phyloP scores from a whole-genome alignment of 2,113 vertebrate genomes.

The Oncorhynchus kisutch region DNA sequence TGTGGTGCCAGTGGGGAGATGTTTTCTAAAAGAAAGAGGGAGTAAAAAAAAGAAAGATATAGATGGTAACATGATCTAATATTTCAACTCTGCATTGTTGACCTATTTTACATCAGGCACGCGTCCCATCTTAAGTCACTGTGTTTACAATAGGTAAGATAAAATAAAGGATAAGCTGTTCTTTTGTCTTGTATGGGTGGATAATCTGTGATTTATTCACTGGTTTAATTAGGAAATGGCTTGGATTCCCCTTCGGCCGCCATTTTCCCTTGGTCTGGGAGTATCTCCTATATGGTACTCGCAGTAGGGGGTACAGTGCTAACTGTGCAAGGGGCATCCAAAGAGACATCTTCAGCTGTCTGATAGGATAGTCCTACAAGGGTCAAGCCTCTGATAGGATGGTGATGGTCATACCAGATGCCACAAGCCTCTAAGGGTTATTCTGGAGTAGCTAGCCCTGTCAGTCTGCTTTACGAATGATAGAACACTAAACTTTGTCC shows the following conservation, averaged over 20 bases:
- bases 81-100: slow-evolving; percentile 50
- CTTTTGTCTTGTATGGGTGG: slow-evolving; percentile 58
- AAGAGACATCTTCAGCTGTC: slow-evolving; percentile 8
- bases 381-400: neutral
- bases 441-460: neutral
- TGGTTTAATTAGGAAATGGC: slow-evolving; percentile 64
- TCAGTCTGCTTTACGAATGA: neutral
- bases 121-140: slow-evolving; percentile 58
- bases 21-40: slow-evolving; percentile 49
- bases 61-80: slow-evolving; percentile 65
- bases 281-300: neutral
- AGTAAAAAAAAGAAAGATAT: slow-evolving; percentile 14
- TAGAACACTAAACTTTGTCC: neutral
- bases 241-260: slow-evolving; percentile 21
- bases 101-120: slow-evolving; percentile 58
- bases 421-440: neutral
- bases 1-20: slow-evolving; percentile 50
- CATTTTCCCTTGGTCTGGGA: slow-evolving; percentile 12
- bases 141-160: slow-evolving; percentile 63
- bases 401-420: neutral
- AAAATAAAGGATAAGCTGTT: slow-evolving; percentile 61
- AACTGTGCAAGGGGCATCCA: slow-evolving; percentile 3
- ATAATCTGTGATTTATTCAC: slow-evolving; percentile 63
- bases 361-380: slow-evolving; percentile 6
- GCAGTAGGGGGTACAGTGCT: neutral